A percentile compares a stretch with the other conserved stretches of the same genome.
Conservation (phyloP, 2,797 vertebrate species). For the Lepidocolaptes lacrymiger region DNA sequence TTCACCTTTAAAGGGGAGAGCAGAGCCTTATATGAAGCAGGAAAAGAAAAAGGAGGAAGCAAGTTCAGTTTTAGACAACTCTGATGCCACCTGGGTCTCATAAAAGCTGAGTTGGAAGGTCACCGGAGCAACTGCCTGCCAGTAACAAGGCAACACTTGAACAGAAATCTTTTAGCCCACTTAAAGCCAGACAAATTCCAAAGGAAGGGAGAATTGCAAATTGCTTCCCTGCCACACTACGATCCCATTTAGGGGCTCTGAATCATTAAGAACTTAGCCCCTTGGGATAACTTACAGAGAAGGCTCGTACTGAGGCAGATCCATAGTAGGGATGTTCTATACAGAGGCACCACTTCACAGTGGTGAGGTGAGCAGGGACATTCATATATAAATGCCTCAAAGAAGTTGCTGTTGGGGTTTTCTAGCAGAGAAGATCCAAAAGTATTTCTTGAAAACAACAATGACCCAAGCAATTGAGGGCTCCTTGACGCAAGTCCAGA, state of each 20-base stretch:
- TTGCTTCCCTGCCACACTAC: not conserved
- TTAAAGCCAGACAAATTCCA: not conserved
- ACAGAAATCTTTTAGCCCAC: constrained; percentile 14
- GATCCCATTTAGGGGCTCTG: not conserved
- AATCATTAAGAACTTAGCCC: not conserved
- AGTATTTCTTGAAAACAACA: not conserved
- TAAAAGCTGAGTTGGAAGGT: not conserved
- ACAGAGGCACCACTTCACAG: not conserved
- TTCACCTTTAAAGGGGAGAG: not conserved
- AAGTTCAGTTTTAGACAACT: not conserved
- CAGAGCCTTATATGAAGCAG: not conserved
- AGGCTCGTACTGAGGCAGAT: not conserved
- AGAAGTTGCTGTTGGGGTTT: not conserved
- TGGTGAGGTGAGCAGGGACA: not conserved
- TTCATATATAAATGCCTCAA: not conserved
- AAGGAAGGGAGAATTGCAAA: not conserved
- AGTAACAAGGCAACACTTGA: not conserved
- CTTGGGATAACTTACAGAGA: not conserved
- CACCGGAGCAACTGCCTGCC: not conserved
- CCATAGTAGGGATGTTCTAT: rapidly evolving
- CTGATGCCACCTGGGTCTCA: not conserved
- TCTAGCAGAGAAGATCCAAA: not conserved
- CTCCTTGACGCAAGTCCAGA: not conserved
- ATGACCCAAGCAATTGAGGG: not conserved
- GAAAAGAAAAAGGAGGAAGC: not conserved